Base-by-base conservation (phyloP, 2,113 vertebrate species). In the Butorides virescens region DNA sequence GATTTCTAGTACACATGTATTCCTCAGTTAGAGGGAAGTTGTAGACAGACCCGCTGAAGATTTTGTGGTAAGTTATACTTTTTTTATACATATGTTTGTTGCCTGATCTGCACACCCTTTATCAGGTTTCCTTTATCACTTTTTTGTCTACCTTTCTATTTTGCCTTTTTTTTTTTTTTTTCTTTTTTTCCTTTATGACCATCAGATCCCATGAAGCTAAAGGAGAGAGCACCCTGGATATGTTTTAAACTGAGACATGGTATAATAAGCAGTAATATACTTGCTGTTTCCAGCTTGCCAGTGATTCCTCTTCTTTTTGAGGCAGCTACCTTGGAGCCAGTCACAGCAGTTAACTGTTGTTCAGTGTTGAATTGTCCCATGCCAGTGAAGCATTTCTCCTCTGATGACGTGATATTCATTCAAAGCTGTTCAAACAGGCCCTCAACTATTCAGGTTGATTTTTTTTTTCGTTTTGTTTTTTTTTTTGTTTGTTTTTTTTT, bases 341-440 rank as follows among this genome's bases (percentile, higher is more conserved):
- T 82, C 92, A 66, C 96, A 95, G 91, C 88, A 91, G 91, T 90
- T 79, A 82, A 53, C 89, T 92, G 58, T 87, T 92, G 71, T 90
- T 97, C 66, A n/a, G 32, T 20, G 70, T 34, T 79, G 80, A 87
- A 96, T 92, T 97, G 91, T 93, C 79, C 90, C 80, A 6, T 93
- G 91, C 36, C 94, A 90, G 27, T 95, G 77, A 86, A 92, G 90
- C 95, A 91, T 96, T 93, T 74, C 83, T 81, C 19, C 77, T 86
- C 44, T 0, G 3, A 37, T 95, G 84, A 85, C 18, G 5, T 92
- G 94, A 92, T 74, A 23, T 76, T 95, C 84, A 91, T 95, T 97
- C 78, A 79, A 61, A 94, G 90, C 70, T 95, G 84, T 95, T 96
- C 81, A 68, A 82, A 90, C 71, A 91, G 81, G 55, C 62, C 34